Conservation (phyloP, 2,888 invertebrate species). For the Heliconius ethilla region DNA sequence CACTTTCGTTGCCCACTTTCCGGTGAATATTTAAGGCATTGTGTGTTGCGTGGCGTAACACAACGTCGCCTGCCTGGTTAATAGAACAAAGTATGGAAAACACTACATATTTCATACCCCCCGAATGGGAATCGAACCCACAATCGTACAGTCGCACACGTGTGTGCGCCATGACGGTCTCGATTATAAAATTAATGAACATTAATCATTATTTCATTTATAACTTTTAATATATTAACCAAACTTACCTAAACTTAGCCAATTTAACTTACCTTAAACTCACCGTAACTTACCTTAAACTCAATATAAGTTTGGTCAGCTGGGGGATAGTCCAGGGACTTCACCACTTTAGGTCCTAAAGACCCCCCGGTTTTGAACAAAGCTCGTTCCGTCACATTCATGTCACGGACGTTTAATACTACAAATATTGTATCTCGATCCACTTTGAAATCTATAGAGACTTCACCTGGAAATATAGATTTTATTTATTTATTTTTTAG, state of each 20-base stretch:
- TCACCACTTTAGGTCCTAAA: constrained; percentile 86
- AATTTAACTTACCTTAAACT: constrained; percentile 53
- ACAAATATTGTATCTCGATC: constrained; percentile 91
- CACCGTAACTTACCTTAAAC: constrained; percentile 54
- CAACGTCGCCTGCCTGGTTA: background rate
- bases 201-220: background rate
- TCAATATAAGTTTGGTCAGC: constrained; percentile 94
- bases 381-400: constrained; percentile 91
- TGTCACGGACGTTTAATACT: constrained; percentile 92
- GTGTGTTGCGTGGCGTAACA: background rate
- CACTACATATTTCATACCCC: too few species aligned
- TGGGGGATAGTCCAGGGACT: constrained; percentile 89
- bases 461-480: constrained; percentile 84
- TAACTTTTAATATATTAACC: background rate
- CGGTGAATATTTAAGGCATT: background rate
- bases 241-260: background rate
- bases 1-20: background rate
- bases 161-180: too few species aligned
- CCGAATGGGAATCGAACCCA: too few species aligned
- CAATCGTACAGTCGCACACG: too few species aligned
- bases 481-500: background rate
- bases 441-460: constrained; percentile 92
- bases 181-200: too few species aligned
- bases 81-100: too few species aligned
- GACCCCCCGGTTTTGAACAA: constrained; percentile 77